These are phyloP conservation scores for Ceratina calcarata DNA, from an alignment of 1,140 invertebrate genomes.

Conservation along the genomic window DNA sequence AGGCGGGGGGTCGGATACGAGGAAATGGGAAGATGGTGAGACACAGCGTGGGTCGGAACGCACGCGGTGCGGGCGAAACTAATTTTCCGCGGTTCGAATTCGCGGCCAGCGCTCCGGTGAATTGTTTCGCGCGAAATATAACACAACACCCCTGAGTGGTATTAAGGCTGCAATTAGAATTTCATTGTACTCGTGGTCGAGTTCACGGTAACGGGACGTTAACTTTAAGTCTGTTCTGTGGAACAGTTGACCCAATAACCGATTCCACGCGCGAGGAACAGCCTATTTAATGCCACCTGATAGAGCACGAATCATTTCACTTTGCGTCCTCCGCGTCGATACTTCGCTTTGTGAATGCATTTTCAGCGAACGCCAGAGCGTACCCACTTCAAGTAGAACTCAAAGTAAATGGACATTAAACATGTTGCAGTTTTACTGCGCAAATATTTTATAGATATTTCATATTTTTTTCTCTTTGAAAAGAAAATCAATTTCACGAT, in stretches of 20 bases:
- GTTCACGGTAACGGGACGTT: conserved; percentile 20
- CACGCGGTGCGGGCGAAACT: background rate
- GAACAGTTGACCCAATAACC: conserved; percentile 14
- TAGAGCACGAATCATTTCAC: background rate
- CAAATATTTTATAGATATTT: too few species aligned
- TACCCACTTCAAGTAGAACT: too few species aligned
- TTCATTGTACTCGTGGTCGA: conserved; percentile 27
- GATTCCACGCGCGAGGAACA: background rate
- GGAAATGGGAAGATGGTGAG: too few species aligned
- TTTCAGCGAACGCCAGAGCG: too few species aligned
- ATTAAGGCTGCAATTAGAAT: conserved; percentile 43
- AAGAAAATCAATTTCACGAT: too few species aligned
- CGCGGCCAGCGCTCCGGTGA: conserved; percentile 5
- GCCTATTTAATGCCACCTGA: conserved; percentile 17
- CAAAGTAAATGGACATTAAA: too few species aligned
- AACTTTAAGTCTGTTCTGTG: background rate
- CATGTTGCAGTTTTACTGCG: too few species aligned
- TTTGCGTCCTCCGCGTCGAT: background rate
- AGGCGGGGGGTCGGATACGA: background rate
- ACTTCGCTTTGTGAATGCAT: background rate
- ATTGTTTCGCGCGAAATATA: conserved; percentile 26
- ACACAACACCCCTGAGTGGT: conserved; percentile 22
- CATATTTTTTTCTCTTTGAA: too few species aligned
- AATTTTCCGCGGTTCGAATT: conserved; percentile 39
- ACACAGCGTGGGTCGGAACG: background rate